Evolutionary conservation across 2,797 vertebrate genomes (phyloP).

Genomic region (Tiaroga cobitis): DNA sequence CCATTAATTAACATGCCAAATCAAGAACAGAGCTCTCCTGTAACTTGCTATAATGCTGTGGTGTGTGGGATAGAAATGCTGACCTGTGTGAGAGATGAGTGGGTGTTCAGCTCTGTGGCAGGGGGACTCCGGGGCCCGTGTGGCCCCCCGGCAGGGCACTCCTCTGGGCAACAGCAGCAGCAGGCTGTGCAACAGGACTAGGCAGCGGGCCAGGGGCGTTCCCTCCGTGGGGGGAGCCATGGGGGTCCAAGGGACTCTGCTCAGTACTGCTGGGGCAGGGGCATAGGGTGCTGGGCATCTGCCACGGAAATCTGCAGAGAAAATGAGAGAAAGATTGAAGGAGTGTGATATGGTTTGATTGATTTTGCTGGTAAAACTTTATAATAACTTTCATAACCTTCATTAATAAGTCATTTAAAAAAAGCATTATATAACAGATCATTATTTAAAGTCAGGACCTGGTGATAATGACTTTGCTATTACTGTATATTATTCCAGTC

Average conservation of each 20-base stretch:
- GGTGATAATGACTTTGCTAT: not conserved
- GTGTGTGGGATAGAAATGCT: constrained; percentile 25
- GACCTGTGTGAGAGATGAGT: constrained; percentile 88
- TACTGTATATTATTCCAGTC: not conserved
- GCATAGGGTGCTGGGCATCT: constrained; percentile 77
- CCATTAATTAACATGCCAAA: constrained; percentile 5
- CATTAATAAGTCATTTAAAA: not conserved
- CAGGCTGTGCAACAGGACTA: constrained; percentile 84
- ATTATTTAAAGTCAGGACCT: constrained; percentile 14
- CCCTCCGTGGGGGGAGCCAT: constrained; percentile 79
- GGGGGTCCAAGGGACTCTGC: constrained; percentile 70
- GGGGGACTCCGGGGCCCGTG: constrained; percentile 75
- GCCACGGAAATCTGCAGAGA: constrained; percentile 56
- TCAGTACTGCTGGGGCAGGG: constrained; percentile 80
- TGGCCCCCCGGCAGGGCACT: constrained; percentile 71
- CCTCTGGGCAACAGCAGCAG: constrained; percentile 75
- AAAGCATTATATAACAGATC: not conserved
- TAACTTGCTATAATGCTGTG: not conserved
- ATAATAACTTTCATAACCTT: constrained; percentile 18
- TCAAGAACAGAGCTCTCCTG: not conserved
- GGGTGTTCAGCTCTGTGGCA: constrained; percentile 90
- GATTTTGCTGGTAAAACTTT: not conserved
- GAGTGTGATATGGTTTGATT: constrained; percentile 11
- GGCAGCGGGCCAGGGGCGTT: constrained; percentile 75
- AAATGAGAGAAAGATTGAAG: constrained; percentile 26